Conservation (phyloP, 2,797 vertebrate genomes). For the Falco berigora region DNA sequence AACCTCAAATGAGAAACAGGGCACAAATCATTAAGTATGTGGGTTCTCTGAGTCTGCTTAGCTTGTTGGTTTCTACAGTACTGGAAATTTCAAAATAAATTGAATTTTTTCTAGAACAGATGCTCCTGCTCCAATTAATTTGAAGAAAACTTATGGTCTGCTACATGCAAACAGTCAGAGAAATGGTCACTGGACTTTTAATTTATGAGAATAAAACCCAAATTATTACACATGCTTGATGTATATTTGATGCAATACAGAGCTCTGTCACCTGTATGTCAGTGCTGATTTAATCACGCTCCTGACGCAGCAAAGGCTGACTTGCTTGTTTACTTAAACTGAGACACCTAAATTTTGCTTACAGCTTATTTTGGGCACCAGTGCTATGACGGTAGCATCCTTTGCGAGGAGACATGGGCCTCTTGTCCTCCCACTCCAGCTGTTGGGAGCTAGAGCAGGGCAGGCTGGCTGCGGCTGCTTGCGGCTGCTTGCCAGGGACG, state of each 20-base stretch:
- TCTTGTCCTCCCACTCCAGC: not conserved
- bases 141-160: not conserved
- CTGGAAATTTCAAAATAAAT: not conserved
- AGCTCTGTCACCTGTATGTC: not conserved
- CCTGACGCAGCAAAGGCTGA: not conserved
- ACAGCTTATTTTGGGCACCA: not conserved
- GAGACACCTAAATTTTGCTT: not conserved
- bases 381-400: fast-evolving
- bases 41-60: not conserved
- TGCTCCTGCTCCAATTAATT: not conserved
- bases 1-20: not conserved
- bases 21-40: not conserved
- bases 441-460: not conserved
- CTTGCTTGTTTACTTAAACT: not conserved
- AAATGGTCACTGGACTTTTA: not conserved
- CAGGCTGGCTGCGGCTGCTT: not conserved
- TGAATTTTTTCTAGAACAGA: not conserved
- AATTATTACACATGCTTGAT: not conserved
- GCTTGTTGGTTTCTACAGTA: not conserved
- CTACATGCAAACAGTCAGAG: not conserved
- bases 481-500: not conserved
- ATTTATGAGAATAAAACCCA: not conserved
- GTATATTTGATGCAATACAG: not conserved
- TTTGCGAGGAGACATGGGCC: fast-evolving
- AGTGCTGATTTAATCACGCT: not conserved